Percentiles rank a stretch among this genome's conserved stretches.
Conservation (phyloP, 2,113 vertebrate genomes). For the Lepus europaeus region DNA sequence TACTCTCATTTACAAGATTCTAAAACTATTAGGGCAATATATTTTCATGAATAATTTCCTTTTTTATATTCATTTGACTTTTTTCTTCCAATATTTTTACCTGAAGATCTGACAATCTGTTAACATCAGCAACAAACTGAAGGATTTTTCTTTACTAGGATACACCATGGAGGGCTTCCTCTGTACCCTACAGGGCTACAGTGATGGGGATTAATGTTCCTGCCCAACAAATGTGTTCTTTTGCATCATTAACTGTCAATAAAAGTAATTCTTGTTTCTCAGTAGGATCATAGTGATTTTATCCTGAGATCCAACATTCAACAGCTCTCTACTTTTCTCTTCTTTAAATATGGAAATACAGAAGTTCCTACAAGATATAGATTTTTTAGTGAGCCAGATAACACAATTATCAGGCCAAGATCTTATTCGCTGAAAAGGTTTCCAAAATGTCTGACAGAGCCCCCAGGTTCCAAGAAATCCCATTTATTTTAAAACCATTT, state of each 20-base stretch:
- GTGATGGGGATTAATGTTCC: not conserved
- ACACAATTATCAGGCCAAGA: not conserved
- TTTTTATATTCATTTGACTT: not conserved
- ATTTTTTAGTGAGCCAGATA: not conserved
- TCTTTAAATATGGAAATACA: constrained; percentile 40
- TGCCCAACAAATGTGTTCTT: not conserved
- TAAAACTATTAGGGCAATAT: not conserved
- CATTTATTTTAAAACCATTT: constrained; percentile 30
- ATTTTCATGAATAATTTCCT: not conserved
- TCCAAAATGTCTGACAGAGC: constrained; percentile 30
- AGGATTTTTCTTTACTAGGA: constrained; percentile 45
- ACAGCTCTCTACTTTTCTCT: constrained; percentile 5
- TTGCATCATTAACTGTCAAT: constrained; percentile 29
- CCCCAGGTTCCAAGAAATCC: not conserved
- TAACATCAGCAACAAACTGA: not conserved
- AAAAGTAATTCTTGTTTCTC: constrained; percentile 35
- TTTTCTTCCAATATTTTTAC: constrained; percentile 19
- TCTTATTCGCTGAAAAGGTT: constrained; percentile 13
- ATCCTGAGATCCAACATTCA: not conserved
- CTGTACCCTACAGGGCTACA: not conserved
- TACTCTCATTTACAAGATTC: not conserved
- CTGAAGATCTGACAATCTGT: not conserved
- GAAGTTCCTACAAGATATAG: not conserved
- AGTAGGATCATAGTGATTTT: not conserved
- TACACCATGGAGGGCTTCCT: not conserved